Evolutionary conservation across 2,113 vertebrate genomes (phyloP).

Genomic region (Clarias batrachus): DNA sequence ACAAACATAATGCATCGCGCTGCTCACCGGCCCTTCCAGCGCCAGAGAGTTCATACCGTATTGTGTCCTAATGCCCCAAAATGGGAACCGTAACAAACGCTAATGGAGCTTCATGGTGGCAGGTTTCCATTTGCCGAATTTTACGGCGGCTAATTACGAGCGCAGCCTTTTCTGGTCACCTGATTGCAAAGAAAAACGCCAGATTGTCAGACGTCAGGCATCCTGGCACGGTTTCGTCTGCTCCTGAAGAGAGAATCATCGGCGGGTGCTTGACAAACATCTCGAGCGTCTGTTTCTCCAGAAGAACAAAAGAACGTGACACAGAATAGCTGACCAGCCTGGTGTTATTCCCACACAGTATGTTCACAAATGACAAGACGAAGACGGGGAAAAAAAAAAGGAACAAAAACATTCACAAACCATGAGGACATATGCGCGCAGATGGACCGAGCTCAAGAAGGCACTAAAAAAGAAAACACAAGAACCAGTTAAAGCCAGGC

Average conservation of each 20-base stretch:
- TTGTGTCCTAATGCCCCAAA: neutral
- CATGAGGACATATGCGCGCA: slow-evolving; percentile 24
- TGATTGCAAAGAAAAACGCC: neutral
- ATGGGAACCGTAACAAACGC: neutral
- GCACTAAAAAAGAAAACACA: slow-evolving; percentile 28
- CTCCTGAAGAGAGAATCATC: neutral
- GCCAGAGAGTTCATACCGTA: neutral
- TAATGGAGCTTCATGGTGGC: neutral
- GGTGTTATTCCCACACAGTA: slow-evolving; percentile 28
- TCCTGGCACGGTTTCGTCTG: neutral
- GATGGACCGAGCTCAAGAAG: slow-evolving; percentile 17
- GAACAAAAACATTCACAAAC: slow-evolving; percentile 23
- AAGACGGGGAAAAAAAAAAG: neutral
- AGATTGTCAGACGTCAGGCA: neutral
- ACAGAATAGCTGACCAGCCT: slow-evolving; percentile 2
- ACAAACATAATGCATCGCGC: neutral
- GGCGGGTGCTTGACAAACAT: neutral
- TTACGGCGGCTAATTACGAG: neutral
- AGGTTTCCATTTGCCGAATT: neutral
- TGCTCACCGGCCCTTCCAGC: too few relatives aligned
- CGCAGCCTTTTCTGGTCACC: neutral
- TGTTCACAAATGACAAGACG: slow-evolving; percentile 31
- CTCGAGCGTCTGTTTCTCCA: slow-evolving; percentile 12
- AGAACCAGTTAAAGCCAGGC: slow-evolving; percentile 56
- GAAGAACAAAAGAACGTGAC: neutral